A percentile compares a stretch with the other conserved stretches of the same genome.
phyloP scores from a whole-genome alignment of 2,888 invertebrate genomes.

The Artemia sp. region DNA sequence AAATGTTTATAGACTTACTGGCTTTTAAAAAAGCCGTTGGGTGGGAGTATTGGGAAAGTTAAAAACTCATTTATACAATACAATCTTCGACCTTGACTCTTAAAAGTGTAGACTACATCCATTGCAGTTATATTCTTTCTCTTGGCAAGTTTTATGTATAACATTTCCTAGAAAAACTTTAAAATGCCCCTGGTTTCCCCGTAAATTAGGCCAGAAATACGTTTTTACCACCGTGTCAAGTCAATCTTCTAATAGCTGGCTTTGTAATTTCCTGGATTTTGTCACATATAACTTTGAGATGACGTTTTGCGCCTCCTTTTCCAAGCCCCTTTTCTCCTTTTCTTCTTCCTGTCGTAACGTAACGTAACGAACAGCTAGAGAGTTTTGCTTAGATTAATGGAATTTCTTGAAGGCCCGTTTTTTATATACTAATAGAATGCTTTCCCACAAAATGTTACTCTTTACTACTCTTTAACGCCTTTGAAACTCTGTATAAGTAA shows the following conservation, averaged over 20 bases:
- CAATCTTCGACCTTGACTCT: conserved; percentile 59
- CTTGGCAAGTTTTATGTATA: conserved; percentile 67
- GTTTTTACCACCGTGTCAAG: conserved; percentile 38
- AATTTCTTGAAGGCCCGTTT: too few species aligned
- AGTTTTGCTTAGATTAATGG: too few species aligned
- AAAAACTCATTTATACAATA: conserved; percentile 45
- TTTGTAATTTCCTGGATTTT: conserved; percentile 36
- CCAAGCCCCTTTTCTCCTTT: conserved; percentile 32
- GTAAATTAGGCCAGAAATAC: conserved; percentile 56
- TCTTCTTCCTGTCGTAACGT: conserved; percentile 36
- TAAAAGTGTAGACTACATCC: conserved; percentile 73
- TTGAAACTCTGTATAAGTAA: too few species aligned
- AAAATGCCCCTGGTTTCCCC: conserved; percentile 62
- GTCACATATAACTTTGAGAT: conserved; percentile 36
- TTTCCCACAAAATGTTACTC: too few species aligned
- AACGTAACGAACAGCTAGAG: too few species aligned
- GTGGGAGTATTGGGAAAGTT: background rate
- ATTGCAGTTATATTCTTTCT: conserved; percentile 72
- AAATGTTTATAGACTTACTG: too few species aligned
- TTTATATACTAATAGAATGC: too few species aligned
- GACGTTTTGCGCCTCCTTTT: conserved; percentile 38
- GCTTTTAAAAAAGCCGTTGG: conserved; percentile 20
- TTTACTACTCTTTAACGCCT: too few species aligned
- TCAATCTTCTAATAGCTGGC: conserved; percentile 34
- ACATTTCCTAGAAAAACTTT: conserved; percentile 73